Evolutionary conservation across 2,888 invertebrate genomes (phyloP).

Genomic region (Epirrhoe tristata): DNA sequence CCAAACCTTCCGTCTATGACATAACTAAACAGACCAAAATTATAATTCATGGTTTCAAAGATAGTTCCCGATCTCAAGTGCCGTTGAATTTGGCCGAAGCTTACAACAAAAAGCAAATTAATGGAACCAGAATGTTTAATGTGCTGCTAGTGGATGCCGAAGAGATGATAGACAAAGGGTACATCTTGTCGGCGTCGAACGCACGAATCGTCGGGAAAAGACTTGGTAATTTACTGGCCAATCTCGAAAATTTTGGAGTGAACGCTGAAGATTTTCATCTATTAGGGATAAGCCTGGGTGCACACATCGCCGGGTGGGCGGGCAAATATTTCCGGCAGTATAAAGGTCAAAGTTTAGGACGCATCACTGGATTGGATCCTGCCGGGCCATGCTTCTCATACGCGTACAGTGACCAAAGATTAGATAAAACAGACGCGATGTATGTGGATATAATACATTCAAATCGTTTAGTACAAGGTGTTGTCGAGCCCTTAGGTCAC

Average conservation of each 20-base stretch:
- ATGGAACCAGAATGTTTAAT: constrained; percentile 65
- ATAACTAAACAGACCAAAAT: constrained; percentile 79
- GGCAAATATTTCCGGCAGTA: constrained; percentile 77
- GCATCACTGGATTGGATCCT: constrained; percentile 81
- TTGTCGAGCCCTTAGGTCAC: constrained; percentile 87
- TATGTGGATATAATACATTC: constrained; percentile 81
- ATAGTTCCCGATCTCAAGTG: constrained; percentile 74
- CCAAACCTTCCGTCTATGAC: constrained; percentile 67
- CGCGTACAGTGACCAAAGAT: constrained; percentile 71
- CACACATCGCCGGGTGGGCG: constrained; percentile 84
- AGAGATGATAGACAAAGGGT: constrained; percentile 74
- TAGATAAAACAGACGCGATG: constrained; percentile 74
- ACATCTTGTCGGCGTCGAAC: constrained; percentile 75
- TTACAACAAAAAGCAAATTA: constrained; percentile 69
- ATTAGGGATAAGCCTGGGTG: constrained; percentile 86
- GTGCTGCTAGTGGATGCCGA: constrained; percentile 78
- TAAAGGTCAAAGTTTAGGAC: constrained; percentile 68
- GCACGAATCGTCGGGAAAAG: constrained; percentile 81
- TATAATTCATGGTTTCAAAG: constrained; percentile 79
- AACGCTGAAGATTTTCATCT: constrained; percentile 81
- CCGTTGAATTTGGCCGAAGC: constrained; percentile 74
- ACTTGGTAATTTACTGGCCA: constrained; percentile 79
- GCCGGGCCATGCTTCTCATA: constrained; percentile 81
- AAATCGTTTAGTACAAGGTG: constrained; percentile 77
- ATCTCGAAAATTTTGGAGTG: constrained; percentile 75